These are phyloP conservation scores for Meleagris gallopavo DNA, from an alignment of 2,113 vertebrate genomes.

Conservation along the genomic window DNA sequence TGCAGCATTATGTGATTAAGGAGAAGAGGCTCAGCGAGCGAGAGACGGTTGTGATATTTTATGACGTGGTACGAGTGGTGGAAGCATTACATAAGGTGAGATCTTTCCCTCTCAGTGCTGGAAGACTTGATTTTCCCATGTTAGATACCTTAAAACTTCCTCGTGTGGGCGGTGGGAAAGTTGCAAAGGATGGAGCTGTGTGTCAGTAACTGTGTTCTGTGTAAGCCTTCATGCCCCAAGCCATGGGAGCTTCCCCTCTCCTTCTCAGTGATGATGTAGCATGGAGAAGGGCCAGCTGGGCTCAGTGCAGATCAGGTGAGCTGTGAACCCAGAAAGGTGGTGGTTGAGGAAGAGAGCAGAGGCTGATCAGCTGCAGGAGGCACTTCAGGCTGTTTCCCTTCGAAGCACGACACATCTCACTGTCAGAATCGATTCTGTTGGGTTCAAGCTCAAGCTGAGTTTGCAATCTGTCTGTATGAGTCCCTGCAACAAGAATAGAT, in stretches of 20 bases:
- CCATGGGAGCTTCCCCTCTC: neutral
- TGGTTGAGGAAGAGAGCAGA: neutral
- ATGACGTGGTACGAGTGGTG: slow-evolving; percentile 97
- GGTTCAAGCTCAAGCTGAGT: neutral
- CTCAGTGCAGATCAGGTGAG: neutral
- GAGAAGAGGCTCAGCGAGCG: slow-evolving; percentile 96
- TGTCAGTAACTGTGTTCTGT: neutral
- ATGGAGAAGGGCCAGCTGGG: neutral
- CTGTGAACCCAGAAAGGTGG: neutral
- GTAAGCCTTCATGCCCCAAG: accelerated
- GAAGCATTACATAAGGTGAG: slow-evolving; percentile 96
- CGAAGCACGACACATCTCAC: neutral
- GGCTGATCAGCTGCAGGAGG: neutral
- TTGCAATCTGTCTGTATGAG: neutral
- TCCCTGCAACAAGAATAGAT: neutral
- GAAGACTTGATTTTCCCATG: neutral
- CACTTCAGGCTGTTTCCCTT: neutral
- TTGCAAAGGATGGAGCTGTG: neutral
- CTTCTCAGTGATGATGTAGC: accelerated
- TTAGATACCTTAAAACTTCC: neutral
- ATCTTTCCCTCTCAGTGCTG: neutral
- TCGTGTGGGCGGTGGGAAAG: neutral
- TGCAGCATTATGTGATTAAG: slow-evolving; percentile 99
- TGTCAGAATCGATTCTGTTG: neutral
- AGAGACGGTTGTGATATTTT: slow-evolving; percentile 97